Base-by-base conservation (phyloP, 30 jellyfish, hydroid and myxozoan species). In the Hydractinia symbiolongicarpus region DNA sequence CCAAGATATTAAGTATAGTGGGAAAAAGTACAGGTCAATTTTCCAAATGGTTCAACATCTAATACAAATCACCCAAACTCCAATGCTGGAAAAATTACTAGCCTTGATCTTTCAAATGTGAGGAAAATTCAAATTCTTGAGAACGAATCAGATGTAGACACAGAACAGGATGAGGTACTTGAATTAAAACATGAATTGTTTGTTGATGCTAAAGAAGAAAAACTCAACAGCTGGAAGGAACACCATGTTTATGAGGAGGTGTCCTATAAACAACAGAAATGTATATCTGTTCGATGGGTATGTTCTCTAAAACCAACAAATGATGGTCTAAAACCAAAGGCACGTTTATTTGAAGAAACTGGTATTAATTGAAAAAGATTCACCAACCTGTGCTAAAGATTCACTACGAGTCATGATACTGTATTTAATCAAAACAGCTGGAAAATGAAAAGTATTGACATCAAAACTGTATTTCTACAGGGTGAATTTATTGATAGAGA, bases 241-340 rank as follows among this genome's bases (percentile, higher is more conserved):
- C n/a, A 9, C 55, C 52, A 67, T 51, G 88, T 81, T 15, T 81
- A 67, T 54, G 77, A 67, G 83, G 77, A 11, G 15, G 76, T n/a
- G n/a, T n/a, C 44, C 5, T 62, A 11, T 70, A 51, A 30, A n/a
- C 77, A 69, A 13, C 62, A 81, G 52, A 9, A 17, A 4, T 52
- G 84, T 81, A 6, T 30, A 51, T 5, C 55, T 57, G 80, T 54
- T 10, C 67, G 79, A 17, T 82, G 90, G 90, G 86, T 82, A 20
- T 60, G 10, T 7, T 50, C 90, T 5, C 21, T 14, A 20, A 81
- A 81, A 81, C n/a, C n/a, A n/a, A 4, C 7, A 2, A 50, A 61
- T 21, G 79, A 44, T 5, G 54, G 16, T 40, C 54, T 13, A 76
- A 67, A 19, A 49, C 71, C 67, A 17, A 61, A 79, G 79, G 44